Conservation (phyloP, 2,113 vertebrate species). For the Electrona antarctica region DNA sequence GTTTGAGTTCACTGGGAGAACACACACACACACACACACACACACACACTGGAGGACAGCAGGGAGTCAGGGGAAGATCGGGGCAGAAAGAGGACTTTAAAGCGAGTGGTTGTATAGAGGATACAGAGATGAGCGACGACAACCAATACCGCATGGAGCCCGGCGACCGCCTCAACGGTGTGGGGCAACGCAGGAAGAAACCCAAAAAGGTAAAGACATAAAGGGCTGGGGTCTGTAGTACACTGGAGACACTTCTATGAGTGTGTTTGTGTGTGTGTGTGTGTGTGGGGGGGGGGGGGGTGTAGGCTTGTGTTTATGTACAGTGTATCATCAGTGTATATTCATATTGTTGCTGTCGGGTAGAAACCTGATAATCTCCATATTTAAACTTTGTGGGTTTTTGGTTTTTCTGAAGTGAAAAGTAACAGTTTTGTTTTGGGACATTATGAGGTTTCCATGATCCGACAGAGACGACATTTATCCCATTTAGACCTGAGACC, state of each 20-base stretch:
- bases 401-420: too few species aligned
- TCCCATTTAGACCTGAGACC: too few species aligned
- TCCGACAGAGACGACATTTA: too few species aligned
- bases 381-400: too few species aligned
- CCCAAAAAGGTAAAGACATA: slow-evolving; percentile 88
- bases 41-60: background rate
- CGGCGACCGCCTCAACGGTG: slow-evolving; percentile 87
- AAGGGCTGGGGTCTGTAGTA: background rate
- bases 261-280: slow-evolving; percentile 29
- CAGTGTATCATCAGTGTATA: too few species aligned
- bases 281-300: slow-evolving; percentile 10
- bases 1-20: slow-evolving; percentile 5
- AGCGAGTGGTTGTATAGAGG: slow-evolving; percentile 4
- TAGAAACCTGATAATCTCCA: too few species aligned
- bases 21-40: background rate
- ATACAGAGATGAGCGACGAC: slow-evolving; percentile 75
- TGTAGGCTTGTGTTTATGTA: background rate
- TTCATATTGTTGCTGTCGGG: too few species aligned
- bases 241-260: background rate
- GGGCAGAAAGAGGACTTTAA: slow-evolving; percentile 24
- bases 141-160: slow-evolving; percentile 86
- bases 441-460: too few species aligned
- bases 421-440: too few species aligned
- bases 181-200: slow-evolving; percentile 85
- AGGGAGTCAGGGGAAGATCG: background rate